These are phyloP conservation scores for Alligator sinensis DNA, from an alignment of 2,113 vertebrate genomes.

Conservation along the genomic window DNA sequence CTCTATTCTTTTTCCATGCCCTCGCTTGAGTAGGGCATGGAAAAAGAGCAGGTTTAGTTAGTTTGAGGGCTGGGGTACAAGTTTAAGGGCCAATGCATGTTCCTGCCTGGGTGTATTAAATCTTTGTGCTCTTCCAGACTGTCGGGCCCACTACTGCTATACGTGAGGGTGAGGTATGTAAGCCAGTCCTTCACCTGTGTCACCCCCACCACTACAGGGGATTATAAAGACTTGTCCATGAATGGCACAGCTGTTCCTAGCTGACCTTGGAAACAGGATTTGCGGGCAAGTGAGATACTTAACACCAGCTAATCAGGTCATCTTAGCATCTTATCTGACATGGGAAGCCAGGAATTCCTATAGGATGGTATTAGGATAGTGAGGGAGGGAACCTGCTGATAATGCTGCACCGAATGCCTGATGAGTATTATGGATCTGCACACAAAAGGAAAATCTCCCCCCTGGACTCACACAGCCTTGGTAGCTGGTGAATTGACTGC, in stretches of 20 bases:
- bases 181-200: constrained; percentile 15
- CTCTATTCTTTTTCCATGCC: background rate
- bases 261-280: constrained; percentile 35
- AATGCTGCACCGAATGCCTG: background rate
- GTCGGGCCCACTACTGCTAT: background rate
- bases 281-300: background rate
- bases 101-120: background rate
- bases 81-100: background rate
- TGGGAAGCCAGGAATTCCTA: background rate
- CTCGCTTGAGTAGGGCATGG: background rate
- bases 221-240: background rate
- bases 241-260: background rate
- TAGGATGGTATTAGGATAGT: background rate
- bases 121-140: background rate
- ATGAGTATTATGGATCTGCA: background rate
- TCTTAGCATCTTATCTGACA: constrained; percentile 4
- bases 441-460: background rate
- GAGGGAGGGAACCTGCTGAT: rapidly evolving
- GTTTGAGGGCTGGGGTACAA: background rate
- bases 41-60: background rate
- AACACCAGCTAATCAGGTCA: background rate
- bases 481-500: background rate
- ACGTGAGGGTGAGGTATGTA: constrained; percentile 31
- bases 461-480: background rate
- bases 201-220: background rate